Evolutionary conservation across 2,797 vertebrate species (phyloP).

Genomic region (Discoglossus pictus): DNA sequence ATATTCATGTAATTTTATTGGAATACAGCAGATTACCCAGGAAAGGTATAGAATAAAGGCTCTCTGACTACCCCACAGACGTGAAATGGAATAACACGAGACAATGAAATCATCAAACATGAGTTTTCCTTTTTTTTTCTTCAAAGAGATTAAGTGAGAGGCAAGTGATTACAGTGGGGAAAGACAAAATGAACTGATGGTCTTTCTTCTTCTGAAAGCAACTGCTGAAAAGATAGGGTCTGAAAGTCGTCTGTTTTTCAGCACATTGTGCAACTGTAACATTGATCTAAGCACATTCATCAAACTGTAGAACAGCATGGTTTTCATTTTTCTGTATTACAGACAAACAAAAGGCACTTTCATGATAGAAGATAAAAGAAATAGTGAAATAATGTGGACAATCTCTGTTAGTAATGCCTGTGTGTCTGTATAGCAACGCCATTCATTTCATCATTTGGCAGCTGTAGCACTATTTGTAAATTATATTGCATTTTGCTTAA

Average conservation of each 20-base stretch:
- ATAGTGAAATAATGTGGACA: neutral
- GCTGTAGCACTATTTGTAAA: no score
- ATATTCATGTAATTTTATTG: constrained; percentile 62
- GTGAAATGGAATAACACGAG: constrained; percentile 54
- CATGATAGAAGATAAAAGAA: constrained; percentile 5
- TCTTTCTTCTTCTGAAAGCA: constrained; percentile 45
- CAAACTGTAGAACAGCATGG: constrained; percentile 52
- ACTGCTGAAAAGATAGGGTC: constrained; percentile 51
- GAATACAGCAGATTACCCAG: constrained; percentile 50
- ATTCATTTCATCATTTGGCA: neutral
- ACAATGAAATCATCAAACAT: constrained; percentile 52
- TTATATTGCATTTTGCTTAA: neutral
- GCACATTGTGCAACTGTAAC: constrained; percentile 27
- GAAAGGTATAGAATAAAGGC: constrained; percentile 50
- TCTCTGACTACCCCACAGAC: constrained; percentile 62
- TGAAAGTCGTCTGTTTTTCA: constrained; percentile 45
- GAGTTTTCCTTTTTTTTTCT: constrained; percentile 42
- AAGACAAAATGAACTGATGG: constrained; percentile 55
- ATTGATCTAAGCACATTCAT: constrained; percentile 39
- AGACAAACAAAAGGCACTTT: constrained; percentile 16
- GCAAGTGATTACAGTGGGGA: constrained; percentile 56
- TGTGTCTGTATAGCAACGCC: no score
- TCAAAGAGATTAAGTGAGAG: constrained; percentile 50
- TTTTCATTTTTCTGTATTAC: constrained; percentile 19
- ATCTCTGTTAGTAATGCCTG: neutral